These are phyloP conservation scores for Hippocampus abdominalis DNA, from an alignment of 2,113 vertebrate genomes.

Conservation along the genomic window DNA sequence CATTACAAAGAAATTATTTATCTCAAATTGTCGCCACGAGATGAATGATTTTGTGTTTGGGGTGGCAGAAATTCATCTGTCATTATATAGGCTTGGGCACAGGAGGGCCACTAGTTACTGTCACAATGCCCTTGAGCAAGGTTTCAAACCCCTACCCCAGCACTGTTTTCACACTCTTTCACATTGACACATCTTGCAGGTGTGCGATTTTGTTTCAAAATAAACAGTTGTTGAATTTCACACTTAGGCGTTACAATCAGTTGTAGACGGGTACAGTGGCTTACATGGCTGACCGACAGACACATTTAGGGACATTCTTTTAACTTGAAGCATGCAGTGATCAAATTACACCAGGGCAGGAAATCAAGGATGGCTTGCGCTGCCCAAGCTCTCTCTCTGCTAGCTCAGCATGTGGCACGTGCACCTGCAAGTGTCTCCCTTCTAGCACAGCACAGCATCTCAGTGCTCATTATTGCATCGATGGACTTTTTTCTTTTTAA, in stretches of 20 bases:
- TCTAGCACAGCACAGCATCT: conserved; percentile 14
- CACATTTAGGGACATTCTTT: conserved; percentile 57
- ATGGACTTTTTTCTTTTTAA: background rate
- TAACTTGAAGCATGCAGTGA: conserved; percentile 58
- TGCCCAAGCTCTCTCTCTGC: conserved; percentile 48
- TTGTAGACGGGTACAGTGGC: background rate
- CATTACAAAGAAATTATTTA: too few species aligned
- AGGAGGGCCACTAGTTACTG: too few species aligned
- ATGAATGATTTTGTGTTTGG: too few species aligned
- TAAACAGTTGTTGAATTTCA: too few species aligned
- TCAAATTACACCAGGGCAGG: conserved; percentile 77
- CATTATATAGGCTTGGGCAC: too few species aligned
- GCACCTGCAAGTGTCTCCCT: conserved; percentile 11
- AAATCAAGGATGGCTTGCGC: conserved; percentile 71
- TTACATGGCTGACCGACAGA: background rate
- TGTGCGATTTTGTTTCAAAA: too few species aligned
- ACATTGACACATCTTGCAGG: background rate
- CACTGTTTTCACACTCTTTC: too few species aligned
- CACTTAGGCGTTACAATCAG: too few species aligned
- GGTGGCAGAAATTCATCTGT: too few species aligned
- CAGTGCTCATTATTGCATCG: conserved; percentile 17
- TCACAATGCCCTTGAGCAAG: too few species aligned
- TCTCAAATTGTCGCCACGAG: too few species aligned
- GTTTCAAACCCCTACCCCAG: too few species aligned
- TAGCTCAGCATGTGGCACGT: conserved; percentile 59